Evolutionary conservation across 2,113 vertebrate species (phyloP).

Genomic region (Hemicordylus capensis): DNA sequence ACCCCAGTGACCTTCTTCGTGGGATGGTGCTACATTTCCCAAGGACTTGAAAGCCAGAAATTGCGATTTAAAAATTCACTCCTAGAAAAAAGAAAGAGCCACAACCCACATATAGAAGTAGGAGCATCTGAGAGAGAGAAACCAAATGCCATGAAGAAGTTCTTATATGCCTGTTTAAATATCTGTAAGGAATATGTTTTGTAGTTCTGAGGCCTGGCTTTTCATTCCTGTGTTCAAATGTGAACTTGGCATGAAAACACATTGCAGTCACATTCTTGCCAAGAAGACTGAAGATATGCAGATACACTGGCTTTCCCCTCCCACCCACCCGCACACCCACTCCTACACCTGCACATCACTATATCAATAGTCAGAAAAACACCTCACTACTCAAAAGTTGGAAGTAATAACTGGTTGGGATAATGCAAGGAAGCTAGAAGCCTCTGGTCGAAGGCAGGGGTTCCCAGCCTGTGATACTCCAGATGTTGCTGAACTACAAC

Average conservation of each 20-base stretch:
- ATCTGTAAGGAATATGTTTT: conserved; percentile 23
- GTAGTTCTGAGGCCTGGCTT: background rate
- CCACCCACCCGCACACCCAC: too few relatives aligned
- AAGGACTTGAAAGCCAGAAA: conserved; percentile 73
- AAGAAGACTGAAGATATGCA: conserved; percentile 12
- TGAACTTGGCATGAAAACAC: background rate
- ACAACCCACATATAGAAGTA: conserved; percentile 47
- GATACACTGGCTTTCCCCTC: background rate
- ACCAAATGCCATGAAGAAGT: conserved; percentile 23
- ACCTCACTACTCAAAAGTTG: background rate
- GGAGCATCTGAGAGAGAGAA: conserved; percentile 23
- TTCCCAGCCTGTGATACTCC: too few relatives aligned
- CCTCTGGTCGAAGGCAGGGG: background rate
- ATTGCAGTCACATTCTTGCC: background rate
- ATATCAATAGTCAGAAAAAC: background rate
- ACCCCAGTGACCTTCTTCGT: conserved; percentile 70
- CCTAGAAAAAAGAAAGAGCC: conserved; percentile 31
- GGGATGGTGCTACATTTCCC: conserved; percentile 66
- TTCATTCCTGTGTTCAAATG: background rate
- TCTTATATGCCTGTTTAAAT: conserved; percentile 20
- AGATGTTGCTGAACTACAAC: too few relatives aligned
- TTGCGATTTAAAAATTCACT: conserved; percentile 45
- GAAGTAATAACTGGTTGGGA: background rate
- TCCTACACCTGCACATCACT: background rate
- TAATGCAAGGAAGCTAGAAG: background rate